These are phyloP conservation scores for Gymnorhina tibicen DNA, from an alignment of 2,113 vertebrate genomes.

Conservation along the genomic window DNA sequence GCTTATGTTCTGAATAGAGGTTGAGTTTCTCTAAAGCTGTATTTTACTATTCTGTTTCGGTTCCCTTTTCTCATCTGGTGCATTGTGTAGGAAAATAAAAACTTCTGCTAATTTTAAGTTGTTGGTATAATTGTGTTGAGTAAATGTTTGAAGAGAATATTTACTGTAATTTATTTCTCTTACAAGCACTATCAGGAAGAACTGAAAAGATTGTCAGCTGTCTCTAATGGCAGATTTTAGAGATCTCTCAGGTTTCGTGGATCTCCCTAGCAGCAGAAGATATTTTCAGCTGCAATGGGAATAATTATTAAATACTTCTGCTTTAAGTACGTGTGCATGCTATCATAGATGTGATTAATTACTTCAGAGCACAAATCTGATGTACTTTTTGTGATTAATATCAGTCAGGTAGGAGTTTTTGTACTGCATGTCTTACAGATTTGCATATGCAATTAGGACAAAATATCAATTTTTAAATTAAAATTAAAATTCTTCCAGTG, in stretches of 20 bases:
- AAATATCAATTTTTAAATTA: not conserved
- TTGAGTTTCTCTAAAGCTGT: not conserved
- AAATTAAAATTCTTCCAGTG: not conserved
- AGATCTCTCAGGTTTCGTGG: not conserved
- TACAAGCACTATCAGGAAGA: not conserved
- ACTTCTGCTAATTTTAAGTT: not conserved
- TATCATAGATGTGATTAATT: not conserved
- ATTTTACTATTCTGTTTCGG: not conserved
- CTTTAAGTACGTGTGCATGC: not conserved
- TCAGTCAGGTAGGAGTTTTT: not conserved
- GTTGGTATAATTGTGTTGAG: not conserved
- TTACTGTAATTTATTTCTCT: not conserved
- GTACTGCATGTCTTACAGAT: not conserved
- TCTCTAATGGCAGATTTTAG: not conserved
- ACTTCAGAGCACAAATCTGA: not conserved
- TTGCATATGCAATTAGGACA: not conserved
- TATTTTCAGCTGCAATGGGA: not conserved
- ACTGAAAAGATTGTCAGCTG: not conserved
- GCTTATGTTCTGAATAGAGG: not conserved
- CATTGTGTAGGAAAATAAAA: not conserved
- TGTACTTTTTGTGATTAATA: not conserved
- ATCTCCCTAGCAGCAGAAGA: not conserved
- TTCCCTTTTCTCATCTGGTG: not conserved
- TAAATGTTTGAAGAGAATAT: not conserved
- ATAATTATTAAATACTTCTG: not conserved